Base-by-base conservation (phyloP, 2,888 invertebrate genomes). In the Kuschelorhynchus macadamiae region DNA sequence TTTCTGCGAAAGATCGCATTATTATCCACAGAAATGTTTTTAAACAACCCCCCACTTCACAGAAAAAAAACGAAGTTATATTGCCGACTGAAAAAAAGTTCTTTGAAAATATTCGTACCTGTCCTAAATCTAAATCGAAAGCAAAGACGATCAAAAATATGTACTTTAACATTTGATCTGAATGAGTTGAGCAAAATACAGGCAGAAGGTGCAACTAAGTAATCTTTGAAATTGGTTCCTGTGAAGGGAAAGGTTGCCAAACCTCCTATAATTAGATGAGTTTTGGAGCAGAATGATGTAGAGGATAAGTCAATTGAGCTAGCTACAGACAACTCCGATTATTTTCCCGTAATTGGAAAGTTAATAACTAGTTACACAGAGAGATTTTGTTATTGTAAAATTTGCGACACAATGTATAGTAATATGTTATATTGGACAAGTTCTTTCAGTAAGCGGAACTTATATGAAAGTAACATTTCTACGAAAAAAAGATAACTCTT, bases 101-200 rank as follows among this genome's bases (percentile, higher is more conserved):
- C 3, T 36, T 36, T 36, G 11, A 36, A 11, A 36, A 36, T 36
- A 11, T 36, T 11, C 21, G 49, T 21, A 20, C 49, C 18, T 20
- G 4, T 21, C 49, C 49, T 21, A 49, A 49, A 49, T 5, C 49
- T 5, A 8, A 21, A 4, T 21, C 49, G n/a, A 49, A 49, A 12
- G 25, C 12, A 49, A 49, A 49, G 21, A 49, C n/a, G 21, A 49
- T 49, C 49, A 49, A 49, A 49, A 49, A 49, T 49, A 5, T 49
- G 12, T 39, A 39, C 39, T 39, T 39, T 39, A 12, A 25, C 25
- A 12, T 18, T 9, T 12, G 46, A 46, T 17, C 46, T 46, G 17
- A 18, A 46, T 17, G 17, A 36, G 9, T 36, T 53, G 36, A 14
- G 36, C 36, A 53, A 17, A 53, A 36, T 36, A 53, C 53, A 53